These are phyloP conservation scores for Venustaconcha ellipsiformis DNA, from an alignment of 1,140 invertebrate species.

Conservation along the genomic window DNA sequence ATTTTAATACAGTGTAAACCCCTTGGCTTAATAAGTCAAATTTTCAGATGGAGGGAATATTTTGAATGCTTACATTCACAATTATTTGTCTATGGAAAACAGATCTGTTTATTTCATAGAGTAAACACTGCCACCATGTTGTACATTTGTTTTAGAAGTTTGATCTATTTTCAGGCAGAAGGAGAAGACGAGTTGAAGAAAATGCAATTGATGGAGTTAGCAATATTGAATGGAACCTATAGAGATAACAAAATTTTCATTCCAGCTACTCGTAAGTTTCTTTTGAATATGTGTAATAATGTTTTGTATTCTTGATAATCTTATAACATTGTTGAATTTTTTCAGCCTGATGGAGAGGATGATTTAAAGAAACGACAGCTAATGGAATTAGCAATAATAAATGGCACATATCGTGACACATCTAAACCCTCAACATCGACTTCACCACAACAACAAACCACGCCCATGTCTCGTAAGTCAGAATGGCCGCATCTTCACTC, in stretches of 20 bases:
- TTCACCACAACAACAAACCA: conserved; percentile 38
- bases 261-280: conserved; percentile 53
- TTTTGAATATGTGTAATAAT: conserved; percentile 1
- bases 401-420: conserved; percentile 94
- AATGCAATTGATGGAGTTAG: conserved; percentile 99
- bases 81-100: too few relatives aligned
- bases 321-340: conserved; percentile 30
- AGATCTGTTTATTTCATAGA: too few relatives aligned
- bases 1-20: too few relatives aligned
- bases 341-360: conserved; percentile 98
- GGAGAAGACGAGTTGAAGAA: conserved; percentile 99
- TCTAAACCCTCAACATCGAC: conserved; percentile 55
- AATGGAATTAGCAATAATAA: conserved; percentile 99
- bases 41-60: too few relatives aligned
- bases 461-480: conserved; percentile 63
- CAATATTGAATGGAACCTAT: conserved; percentile 99
- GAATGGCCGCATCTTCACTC: conserved; percentile 10
- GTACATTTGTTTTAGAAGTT: too few relatives aligned
- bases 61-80: too few relatives aligned
- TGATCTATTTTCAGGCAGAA: conserved; percentile 84
- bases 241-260: conserved; percentile 75
- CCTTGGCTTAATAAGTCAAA: too few relatives aligned
- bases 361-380: conserved; percentile 99
- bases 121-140: too few relatives aligned
- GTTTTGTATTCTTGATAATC: too few relatives aligned